phyloP scores from a whole-genome alignment of 2,113 vertebrate species.

The Aegotheles bennettii region DNA sequence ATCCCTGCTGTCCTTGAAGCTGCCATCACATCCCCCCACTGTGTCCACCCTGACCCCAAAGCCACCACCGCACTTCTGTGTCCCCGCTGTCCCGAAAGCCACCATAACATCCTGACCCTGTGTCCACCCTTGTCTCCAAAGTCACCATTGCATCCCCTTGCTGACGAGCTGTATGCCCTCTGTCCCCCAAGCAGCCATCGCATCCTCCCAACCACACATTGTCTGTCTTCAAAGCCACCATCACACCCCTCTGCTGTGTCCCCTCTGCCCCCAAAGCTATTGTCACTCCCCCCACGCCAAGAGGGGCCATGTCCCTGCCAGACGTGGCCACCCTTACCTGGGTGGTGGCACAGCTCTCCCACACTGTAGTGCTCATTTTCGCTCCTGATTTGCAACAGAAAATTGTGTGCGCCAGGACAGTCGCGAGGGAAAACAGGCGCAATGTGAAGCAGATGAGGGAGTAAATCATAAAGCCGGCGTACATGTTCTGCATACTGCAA shows the following conservation, averaged over 20 bases:
- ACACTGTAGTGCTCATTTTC: constrained; percentile 10
- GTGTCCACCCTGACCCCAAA: background rate
- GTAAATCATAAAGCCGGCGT: background rate
- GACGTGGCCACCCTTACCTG: background rate
- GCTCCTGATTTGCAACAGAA: constrained; percentile 16
- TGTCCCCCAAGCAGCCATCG: background rate
- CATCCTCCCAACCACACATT: rapidly evolving
- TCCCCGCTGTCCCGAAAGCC: background rate
- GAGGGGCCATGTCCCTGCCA: background rate
- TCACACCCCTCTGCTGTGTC: rapidly evolving
- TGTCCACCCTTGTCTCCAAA: background rate
- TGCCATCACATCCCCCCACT: rapidly evolving
- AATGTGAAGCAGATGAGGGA: constrained; percentile 23
- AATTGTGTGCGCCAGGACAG: background rate
- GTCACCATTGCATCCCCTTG: background rate
- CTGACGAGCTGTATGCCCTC: too few relatives aligned
- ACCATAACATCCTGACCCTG: too few relatives aligned
- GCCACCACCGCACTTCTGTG: background rate
- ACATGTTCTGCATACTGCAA: constrained; percentile 29
- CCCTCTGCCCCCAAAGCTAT: background rate
- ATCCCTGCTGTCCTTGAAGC: background rate
- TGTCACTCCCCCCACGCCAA: background rate
- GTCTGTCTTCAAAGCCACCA: background rate
- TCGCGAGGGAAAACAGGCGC: background rate
- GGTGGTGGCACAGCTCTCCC: background rate